phyloP scores from a whole-genome alignment of 2,888 invertebrate species.

The Rapana venosa region DNA sequence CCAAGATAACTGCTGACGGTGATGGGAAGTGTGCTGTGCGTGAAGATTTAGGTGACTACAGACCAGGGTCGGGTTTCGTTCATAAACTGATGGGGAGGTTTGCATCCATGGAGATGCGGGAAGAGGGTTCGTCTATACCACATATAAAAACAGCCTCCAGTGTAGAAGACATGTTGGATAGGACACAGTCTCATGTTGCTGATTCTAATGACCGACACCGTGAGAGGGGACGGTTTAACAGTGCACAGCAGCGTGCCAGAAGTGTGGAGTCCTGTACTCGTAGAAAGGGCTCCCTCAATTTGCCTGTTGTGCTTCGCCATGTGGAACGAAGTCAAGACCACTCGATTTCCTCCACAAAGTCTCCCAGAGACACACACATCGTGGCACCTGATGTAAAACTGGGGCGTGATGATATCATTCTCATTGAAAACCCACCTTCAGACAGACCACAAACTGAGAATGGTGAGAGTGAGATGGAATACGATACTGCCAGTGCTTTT shows the following conservation, averaged over 20 bases:
- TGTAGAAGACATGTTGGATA: constrained; percentile 59
- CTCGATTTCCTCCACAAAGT: background rate
- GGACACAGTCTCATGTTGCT: constrained; percentile 6
- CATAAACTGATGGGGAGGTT: constrained; percentile 71
- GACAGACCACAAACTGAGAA: constrained; percentile 13
- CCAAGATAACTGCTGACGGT: constrained; percentile 4
- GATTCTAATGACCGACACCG: constrained; percentile 31
- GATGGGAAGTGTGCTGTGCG: constrained; percentile 33
- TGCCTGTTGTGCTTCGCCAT: constrained; percentile 39
- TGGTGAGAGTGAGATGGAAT: constrained; percentile 20
- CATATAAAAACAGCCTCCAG: constrained; percentile 63
- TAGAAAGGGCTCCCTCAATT: constrained; percentile 17
- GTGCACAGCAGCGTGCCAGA: constrained; percentile 35
- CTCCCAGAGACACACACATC: constrained; percentile 43
- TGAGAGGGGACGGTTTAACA: background rate
- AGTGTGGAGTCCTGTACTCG: constrained; percentile 39
- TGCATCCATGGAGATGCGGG: constrained; percentile 50
- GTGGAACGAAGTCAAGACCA: constrained; percentile 30
- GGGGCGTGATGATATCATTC: constrained; percentile 62
- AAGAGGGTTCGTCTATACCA: constrained; percentile 39
- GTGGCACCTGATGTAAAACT: constrained; percentile 48
- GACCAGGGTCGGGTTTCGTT: constrained; percentile 74
- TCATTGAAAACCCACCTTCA: constrained; percentile 58
- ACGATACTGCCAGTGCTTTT: constrained; percentile 19
- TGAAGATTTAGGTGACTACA: constrained; percentile 65